Conservation (phyloP, 2,888 invertebrate species). For the Tachina grossa region DNA sequence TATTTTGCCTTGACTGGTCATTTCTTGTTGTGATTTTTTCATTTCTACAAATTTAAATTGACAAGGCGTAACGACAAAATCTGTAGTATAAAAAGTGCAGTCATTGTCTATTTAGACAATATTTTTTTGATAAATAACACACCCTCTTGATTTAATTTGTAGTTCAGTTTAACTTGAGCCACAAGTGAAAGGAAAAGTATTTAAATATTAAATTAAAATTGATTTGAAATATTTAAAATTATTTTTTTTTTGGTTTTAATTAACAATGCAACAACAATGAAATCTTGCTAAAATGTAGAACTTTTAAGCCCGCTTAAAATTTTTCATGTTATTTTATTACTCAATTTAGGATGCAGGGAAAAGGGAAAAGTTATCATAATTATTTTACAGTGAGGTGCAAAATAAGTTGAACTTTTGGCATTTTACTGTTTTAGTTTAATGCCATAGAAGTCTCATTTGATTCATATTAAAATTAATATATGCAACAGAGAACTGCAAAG, state of each 20-base stretch:
- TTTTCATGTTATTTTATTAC: not conserved
- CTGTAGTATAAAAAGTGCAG: not conserved
- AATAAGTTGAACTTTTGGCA: not conserved
- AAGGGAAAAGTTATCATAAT: not conserved
- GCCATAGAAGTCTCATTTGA: not conserved
- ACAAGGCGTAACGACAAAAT: slow-evolving; percentile 58
- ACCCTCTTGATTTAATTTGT: slow-evolving; percentile 5
- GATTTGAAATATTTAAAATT: slow-evolving; percentile 42
- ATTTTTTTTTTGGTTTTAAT: slow-evolving; percentile 27
- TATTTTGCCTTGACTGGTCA: slow-evolving; percentile 27
- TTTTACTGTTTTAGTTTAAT: not conserved
- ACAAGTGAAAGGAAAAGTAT: slow-evolving; percentile 17
- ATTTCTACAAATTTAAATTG: slow-evolving; percentile 44
- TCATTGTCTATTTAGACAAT: slow-evolving; percentile 22
- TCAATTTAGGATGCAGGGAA: not conserved
- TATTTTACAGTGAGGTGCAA: not conserved
- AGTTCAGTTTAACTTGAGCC: not conserved
- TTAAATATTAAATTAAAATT: slow-evolving; percentile 51
- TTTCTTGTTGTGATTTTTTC: slow-evolving; percentile 17
- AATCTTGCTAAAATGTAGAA: not conserved
- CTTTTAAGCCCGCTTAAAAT: slow-evolving; percentile 46
- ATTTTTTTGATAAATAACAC: slow-evolving; percentile 31
- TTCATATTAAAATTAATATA: not conserved
- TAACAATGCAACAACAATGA: not conserved
- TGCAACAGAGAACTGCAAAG: too few species aligned